phyloP scores from a whole-genome alignment of 92 coral and sea anemone species.

The Isaurus tuberculatus region DNA sequence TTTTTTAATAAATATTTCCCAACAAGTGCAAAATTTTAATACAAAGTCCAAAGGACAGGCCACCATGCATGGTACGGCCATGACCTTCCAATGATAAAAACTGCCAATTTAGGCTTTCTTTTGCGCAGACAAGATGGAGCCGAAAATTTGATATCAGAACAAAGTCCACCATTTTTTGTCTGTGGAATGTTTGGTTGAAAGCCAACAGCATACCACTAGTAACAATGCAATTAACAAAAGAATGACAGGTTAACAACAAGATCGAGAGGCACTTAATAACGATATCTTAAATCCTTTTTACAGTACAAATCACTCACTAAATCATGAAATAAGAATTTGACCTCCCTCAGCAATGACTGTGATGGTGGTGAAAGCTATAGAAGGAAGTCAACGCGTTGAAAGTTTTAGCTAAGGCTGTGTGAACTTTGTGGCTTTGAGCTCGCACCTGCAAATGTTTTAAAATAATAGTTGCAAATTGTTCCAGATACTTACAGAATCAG shows the following conservation, averaged over 20 bases:
- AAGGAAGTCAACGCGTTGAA: no score
- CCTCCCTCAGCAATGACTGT: no score
- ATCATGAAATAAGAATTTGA: no score
- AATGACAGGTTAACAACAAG: not conserved
- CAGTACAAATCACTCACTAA: not conserved
- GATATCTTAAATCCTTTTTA: not conserved
- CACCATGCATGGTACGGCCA: no score
- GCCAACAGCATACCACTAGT: not conserved
- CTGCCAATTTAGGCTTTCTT: not conserved
- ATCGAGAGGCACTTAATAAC: not conserved
- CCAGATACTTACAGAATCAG: no score
- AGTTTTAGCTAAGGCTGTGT: no score
- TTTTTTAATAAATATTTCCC: no score
- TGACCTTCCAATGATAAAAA: not conserved
- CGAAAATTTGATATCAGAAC: conserved; percentile 3
- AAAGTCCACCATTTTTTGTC: not conserved
- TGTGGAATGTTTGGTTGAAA: not conserved
- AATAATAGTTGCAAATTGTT: no score
- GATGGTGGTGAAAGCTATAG: no score
- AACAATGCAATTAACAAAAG: not conserved
- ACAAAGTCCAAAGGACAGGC: not conserved
- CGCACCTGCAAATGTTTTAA: no score
- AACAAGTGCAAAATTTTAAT: not conserved
- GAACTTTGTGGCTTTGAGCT: no score
- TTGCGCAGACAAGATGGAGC: not conserved